Percentiles rank a stretch among this genome's conserved stretches.
Evolutionary conservation across 2,888 invertebrate species (phyloP).

Genomic region (Escarpia spicata): DNA sequence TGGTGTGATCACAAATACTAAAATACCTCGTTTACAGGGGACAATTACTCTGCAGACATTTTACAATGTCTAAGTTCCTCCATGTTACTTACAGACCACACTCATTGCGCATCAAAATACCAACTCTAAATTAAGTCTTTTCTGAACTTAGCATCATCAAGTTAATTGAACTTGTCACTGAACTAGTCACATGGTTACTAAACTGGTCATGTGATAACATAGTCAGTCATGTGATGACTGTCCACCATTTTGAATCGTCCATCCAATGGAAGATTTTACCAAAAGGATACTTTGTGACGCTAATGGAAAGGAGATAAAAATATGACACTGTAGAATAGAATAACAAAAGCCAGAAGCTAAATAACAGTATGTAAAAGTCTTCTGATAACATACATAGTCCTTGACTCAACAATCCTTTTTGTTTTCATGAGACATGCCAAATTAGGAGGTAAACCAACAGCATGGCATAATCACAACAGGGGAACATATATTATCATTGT

Average conservation of each 20-base stretch:
- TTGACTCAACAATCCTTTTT: not conserved
- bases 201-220: not conserved
- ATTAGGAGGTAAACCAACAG: too few species aligned
- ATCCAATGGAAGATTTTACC: not conserved
- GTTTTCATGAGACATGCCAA: not conserved
- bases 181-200: not conserved
- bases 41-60: too few species aligned
- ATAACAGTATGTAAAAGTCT: not conserved
- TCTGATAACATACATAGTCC: not conserved
- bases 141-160: not conserved
- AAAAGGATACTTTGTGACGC: not conserved
- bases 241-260: too few species aligned
- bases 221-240: too few species aligned
- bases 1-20: not conserved
- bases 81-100: too few species aligned
- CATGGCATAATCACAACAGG: not conserved
- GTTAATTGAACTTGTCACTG: not conserved
- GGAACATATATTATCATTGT: not conserved
- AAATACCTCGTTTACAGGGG: not conserved
- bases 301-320: not conserved
- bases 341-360: not conserved
- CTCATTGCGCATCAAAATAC: not conserved
- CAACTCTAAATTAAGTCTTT: not conserved
- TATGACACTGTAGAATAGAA: not conserved
- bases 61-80: too few species aligned